Percentiles rank a stretch among this genome's conserved stretches.
Evolutionary conservation across 2,888 invertebrate genomes (phyloP).

Genomic region (Eueremaeus valkanovi): DNA sequence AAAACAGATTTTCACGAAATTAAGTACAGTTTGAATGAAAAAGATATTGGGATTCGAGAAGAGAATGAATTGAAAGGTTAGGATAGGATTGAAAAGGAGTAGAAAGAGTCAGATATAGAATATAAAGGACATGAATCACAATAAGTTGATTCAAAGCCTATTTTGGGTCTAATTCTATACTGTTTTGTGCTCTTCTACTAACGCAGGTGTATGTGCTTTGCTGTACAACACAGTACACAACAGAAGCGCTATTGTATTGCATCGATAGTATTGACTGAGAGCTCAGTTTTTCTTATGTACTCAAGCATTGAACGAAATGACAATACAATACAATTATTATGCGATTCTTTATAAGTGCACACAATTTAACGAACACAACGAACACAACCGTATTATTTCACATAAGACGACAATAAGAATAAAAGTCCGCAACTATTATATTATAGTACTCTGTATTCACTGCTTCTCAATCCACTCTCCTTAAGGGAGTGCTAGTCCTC

Average conservation of each 20-base stretch:
- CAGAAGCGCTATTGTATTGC: neutral
- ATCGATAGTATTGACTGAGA: neutral
- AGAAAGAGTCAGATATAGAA: conserved; percentile 9
- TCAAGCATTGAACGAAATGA: conserved; percentile 3
- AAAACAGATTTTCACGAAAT: conserved; percentile 1
- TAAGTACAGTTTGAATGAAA: no score
- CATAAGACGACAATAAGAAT: conserved; percentile 4
- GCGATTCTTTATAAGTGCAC: conserved; percentile 31
- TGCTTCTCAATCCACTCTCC: no score
- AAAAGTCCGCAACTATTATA: neutral
- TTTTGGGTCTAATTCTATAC: neutral
- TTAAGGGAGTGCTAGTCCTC: conserved; percentile 1
- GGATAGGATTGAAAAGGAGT: neutral
- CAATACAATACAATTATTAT: conserved; percentile 30
- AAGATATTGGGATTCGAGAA: neutral
- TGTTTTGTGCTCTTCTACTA: neutral
- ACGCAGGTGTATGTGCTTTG: neutral
- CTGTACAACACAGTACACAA: neutral
- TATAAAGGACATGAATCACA: conserved; percentile 10
- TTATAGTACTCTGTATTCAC: neutral
- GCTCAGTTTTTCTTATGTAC: conserved; percentile 28
- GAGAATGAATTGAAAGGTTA: conserved; percentile 9
- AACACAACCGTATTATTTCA: conserved; percentile 3
- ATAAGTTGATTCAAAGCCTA: conserved; percentile 20
- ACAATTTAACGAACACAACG: conserved; percentile 28